Percentiles rank a stretch among this genome's conserved stretches.
Conservation (phyloP, 2,888 invertebrate species). For the Tanypteryx hageni region DNA sequence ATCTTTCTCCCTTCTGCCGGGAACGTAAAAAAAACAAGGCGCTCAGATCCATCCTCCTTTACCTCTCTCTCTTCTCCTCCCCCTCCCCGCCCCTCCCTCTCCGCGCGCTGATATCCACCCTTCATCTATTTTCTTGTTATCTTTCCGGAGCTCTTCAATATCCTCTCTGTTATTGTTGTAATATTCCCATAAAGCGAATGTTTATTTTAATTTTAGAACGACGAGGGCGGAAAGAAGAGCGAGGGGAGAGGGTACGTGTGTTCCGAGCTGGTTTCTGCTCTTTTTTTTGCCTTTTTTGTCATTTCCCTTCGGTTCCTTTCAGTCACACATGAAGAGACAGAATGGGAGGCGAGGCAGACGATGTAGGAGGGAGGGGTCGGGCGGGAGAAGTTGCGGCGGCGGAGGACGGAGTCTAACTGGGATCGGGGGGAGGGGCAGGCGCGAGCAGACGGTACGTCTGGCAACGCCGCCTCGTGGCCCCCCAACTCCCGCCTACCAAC, state of each 20-base stretch:
- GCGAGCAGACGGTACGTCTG: slow-evolving; percentile 39
- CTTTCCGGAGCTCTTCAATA: slow-evolving; percentile 68
- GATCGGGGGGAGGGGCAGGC: slow-evolving; percentile 15
- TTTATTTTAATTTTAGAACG: slow-evolving; percentile 68
- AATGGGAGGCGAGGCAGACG: slow-evolving; percentile 71
- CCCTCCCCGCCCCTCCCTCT: slow-evolving; percentile 67
- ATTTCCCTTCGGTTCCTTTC: slow-evolving; percentile 61
- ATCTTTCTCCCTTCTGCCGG: background rate
- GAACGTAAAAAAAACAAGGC: background rate
- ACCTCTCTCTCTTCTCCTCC: background rate
- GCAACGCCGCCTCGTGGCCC: slow-evolving; percentile 64
- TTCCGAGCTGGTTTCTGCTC: slow-evolving; percentile 42
- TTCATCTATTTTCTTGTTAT: slow-evolving; percentile 71
- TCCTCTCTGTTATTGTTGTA: slow-evolving; percentile 69
- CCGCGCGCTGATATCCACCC: slow-evolving; percentile 67
- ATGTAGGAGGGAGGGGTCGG: slow-evolving; percentile 65
- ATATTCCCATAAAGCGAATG: slow-evolving; percentile 65
- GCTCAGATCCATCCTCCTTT: background rate
- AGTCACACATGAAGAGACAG: slow-evolving; percentile 74
- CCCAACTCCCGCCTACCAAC: slow-evolving; percentile 46
- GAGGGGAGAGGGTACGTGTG: slow-evolving; percentile 46
- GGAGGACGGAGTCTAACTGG: slow-evolving; percentile 65
- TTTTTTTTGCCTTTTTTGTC: slow-evolving; percentile 48
- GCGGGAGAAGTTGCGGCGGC: slow-evolving; percentile 70
- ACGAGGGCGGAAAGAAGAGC: slow-evolving; percentile 66